Evolutionary conservation across 2,797 vertebrate species (phyloP).

Genomic region (Mionectes olivaceus): DNA sequence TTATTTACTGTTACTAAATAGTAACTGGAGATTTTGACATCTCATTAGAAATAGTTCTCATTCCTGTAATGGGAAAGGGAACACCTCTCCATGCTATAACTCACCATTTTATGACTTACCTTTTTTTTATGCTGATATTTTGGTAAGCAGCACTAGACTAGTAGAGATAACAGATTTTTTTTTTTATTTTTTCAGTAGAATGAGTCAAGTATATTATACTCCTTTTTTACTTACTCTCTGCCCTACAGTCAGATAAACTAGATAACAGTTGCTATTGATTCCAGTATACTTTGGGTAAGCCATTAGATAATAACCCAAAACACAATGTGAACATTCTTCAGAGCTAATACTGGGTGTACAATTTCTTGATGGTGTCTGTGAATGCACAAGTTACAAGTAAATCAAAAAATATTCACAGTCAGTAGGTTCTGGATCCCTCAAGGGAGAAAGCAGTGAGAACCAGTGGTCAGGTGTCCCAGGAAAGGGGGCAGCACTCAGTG

Average conservation of each 20-base stretch:
- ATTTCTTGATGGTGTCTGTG: background rate
- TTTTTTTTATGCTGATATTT: background rate
- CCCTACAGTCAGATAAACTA: background rate
- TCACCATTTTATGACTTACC: background rate
- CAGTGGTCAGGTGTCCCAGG: background rate
- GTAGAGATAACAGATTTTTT: background rate
- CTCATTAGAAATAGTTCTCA: conserved; percentile 4
- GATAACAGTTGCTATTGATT: background rate
- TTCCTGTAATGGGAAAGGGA: background rate
- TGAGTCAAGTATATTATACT: background rate
- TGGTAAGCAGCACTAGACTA: background rate
- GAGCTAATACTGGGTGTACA: background rate
- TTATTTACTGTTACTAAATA: conserved; percentile 46
- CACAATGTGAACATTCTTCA: background rate
- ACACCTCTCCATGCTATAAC: background rate
- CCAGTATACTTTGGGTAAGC: background rate
- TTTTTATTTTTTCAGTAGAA: background rate
- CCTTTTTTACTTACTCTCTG: background rate
- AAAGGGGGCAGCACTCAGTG: background rate
- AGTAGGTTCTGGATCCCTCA: background rate
- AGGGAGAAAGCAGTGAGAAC: background rate
- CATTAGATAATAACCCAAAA: background rate
- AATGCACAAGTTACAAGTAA: background rate
- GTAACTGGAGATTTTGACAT: conserved; percentile 29
- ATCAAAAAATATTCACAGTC: background rate